Conservation (phyloP, 2,888 invertebrate genomes). For the Pollenia angustigena region DNA sequence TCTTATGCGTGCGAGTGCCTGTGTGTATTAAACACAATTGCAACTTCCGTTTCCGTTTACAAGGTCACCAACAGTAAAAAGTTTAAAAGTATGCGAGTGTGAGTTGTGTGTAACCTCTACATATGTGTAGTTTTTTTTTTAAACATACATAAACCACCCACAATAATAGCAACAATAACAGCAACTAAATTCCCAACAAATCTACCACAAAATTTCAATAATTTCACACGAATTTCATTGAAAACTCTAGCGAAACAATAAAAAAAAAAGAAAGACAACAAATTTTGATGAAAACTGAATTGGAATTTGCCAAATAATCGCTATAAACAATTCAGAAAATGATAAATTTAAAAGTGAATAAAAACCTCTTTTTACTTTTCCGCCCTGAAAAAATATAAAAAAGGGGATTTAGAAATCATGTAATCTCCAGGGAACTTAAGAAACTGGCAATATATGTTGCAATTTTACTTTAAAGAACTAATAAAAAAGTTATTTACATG, state of each 20-base stretch:
- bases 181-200: constrained; percentile 63
- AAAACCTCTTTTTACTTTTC: constrained; percentile 13
- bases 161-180: constrained; percentile 45
- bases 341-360: constrained; percentile 62
- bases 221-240: constrained; percentile 80
- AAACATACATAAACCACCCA: constrained; percentile 43
- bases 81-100: neutral
- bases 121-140: constrained; percentile 41
- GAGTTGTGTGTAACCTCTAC: neutral
- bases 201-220: constrained; percentile 81
- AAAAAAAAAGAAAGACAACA: neutral
- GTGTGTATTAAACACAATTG: constrained; percentile 56
- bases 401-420: constrained; percentile 14
- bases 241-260: constrained; percentile 35
- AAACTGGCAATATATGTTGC: constrained; percentile 72
- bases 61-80: constrained; percentile 59
- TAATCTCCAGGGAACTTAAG: constrained; percentile 49
- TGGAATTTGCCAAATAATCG: constrained; percentile 28
- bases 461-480: constrained; percentile 65
- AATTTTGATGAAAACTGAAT: constrained; percentile 10
- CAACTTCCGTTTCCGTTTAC: constrained; percentile 73
- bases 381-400: neutral
- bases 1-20: neutral
- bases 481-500: constrained; percentile 70
- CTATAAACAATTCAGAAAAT: constrained; percentile 45